Evolutionary conservation across 1,140 invertebrate species (phyloP).

Genomic region (Aphis craccivora): DNA sequence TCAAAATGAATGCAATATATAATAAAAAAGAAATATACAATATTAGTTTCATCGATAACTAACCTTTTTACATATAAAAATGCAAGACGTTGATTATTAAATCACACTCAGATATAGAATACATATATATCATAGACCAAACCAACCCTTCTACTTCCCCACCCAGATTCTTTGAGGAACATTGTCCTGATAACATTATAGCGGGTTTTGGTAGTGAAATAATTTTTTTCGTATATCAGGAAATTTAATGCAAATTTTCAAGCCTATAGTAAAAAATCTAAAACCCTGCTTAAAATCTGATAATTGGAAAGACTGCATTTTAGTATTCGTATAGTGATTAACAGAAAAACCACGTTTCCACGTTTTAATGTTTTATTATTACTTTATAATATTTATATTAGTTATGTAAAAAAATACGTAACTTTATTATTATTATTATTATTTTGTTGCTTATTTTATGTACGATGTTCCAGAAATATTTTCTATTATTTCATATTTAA

Average conservation of each 20-base stretch:
- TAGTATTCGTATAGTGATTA: background rate
- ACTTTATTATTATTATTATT: slow-evolving; percentile 37
- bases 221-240: background rate
- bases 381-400: slow-evolving; percentile 18
- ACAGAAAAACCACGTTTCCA: slow-evolving; percentile 14
- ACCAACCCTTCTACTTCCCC: background rate
- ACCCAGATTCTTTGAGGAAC: slow-evolving; percentile 14
- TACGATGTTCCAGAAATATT: slow-evolving; percentile 2
- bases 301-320: slow-evolving; percentile 46
- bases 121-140: background rate
- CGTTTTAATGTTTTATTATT: background rate
- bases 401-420: slow-evolving; percentile 21
- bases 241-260: background rate
- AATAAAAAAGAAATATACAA: background rate
- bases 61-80: background rate
- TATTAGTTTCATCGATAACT: background rate
- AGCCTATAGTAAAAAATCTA: slow-evolving; percentile 38
- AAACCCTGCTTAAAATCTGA: slow-evolving; percentile 51
- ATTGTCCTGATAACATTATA: background rate
- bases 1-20: background rate
- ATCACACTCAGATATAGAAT: background rate
- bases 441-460: slow-evolving; percentile 9
- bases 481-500: slow-evolving; percentile 17
- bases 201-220: background rate
- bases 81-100: background rate